Percentiles rank a stretch among this genome's conserved stretches.
phyloP scores from a whole-genome alignment of 2,113 vertebrate genomes.

The Hippocampus comes region DNA sequence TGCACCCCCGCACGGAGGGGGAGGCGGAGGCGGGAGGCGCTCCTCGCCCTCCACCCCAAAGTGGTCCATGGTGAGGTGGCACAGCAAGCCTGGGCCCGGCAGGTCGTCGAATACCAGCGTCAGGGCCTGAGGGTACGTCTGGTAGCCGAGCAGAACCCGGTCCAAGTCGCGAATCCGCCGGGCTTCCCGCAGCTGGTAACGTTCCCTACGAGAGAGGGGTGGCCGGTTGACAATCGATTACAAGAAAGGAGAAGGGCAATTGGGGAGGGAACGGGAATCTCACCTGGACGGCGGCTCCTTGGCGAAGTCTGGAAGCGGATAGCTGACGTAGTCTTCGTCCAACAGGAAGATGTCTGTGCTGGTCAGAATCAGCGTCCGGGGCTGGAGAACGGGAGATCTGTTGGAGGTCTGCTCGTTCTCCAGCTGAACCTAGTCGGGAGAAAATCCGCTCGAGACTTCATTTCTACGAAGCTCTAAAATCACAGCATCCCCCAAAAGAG shows the following conservation, averaged over 20 bases:
- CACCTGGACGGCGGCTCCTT: conserved; percentile 90
- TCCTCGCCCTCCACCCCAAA: conserved; percentile 73
- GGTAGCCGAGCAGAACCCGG: conserved; percentile 92
- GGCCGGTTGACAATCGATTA: background rate
- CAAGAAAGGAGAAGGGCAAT: background rate
- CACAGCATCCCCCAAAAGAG: background rate
- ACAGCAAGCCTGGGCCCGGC: conserved; percentile 87
- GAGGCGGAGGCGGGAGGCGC: conserved; percentile 27
- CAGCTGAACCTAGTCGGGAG: conserved; percentile 42
- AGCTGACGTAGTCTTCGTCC: conserved; percentile 93
- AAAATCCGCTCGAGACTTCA: background rate
- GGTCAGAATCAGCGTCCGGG: conserved; percentile 89
- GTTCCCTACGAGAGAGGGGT: conserved; percentile 72
- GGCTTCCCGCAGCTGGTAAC: conserved; percentile 85
- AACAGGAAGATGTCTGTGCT: conserved; percentile 87
- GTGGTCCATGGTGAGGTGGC: conserved; percentile 89
- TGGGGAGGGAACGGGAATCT: background rate
- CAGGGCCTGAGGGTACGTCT: conserved; percentile 91
- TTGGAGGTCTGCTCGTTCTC: conserved; percentile 31
- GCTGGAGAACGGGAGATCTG: conserved; percentile 68
- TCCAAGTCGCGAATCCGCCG: conserved; percentile 91
- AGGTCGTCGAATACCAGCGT: conserved; percentile 95
- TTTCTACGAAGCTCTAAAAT: too few species aligned
- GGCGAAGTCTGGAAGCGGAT: conserved; percentile 92
- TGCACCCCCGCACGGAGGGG: conserved; percentile 41